These are phyloP conservation scores for Polyodon spathula DNA, from an alignment of 2,113 vertebrate genomes.

Conservation along the genomic window DNA sequence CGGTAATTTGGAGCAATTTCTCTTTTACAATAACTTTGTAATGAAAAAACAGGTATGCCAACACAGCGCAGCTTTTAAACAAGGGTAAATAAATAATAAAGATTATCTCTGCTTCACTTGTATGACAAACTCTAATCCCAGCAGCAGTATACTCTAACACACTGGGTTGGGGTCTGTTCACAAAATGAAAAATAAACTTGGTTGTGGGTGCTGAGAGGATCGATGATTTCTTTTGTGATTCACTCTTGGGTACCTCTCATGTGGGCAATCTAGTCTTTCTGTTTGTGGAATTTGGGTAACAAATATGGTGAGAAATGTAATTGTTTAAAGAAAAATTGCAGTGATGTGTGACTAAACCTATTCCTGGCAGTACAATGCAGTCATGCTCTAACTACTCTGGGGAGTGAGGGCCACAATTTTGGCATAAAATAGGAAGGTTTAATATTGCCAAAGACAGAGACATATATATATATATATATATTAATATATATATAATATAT, in stretches of 20 bases:
- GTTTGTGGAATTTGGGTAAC: conserved; percentile 8
- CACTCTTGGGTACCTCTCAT: conserved; percentile 10
- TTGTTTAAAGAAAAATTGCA: conserved; percentile 45
- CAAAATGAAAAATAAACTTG: conserved; percentile 80
- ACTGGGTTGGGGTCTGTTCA: conserved; percentile 69
- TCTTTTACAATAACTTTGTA: conserved; percentile 82
- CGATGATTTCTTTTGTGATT: conserved; percentile 22
- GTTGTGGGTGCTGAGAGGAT: conserved; percentile 33
- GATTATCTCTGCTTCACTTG: conserved; percentile 67
- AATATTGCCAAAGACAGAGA: conserved; percentile 43
- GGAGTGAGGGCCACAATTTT: conserved; percentile 29
- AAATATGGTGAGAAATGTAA: conserved; percentile 23
- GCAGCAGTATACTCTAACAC: conserved; percentile 77
- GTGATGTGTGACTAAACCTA: conserved; percentile 46
- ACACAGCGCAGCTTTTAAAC: conserved; percentile 53
- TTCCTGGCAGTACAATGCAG: conserved; percentile 41
- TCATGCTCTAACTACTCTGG: conserved; percentile 36
- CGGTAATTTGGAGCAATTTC: conserved; percentile 83
- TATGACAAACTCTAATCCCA: conserved; percentile 66
- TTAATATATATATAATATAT: no score
- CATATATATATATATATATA: no score
- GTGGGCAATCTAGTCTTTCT: conserved; percentile 8
- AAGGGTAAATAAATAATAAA: conserved; percentile 66
- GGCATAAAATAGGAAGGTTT: conserved; percentile 39
- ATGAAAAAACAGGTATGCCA: conserved; percentile 71